These are phyloP conservation scores for Columba janthina DNA, from an alignment of 2,113 vertebrate species.

Conservation along the genomic window DNA sequence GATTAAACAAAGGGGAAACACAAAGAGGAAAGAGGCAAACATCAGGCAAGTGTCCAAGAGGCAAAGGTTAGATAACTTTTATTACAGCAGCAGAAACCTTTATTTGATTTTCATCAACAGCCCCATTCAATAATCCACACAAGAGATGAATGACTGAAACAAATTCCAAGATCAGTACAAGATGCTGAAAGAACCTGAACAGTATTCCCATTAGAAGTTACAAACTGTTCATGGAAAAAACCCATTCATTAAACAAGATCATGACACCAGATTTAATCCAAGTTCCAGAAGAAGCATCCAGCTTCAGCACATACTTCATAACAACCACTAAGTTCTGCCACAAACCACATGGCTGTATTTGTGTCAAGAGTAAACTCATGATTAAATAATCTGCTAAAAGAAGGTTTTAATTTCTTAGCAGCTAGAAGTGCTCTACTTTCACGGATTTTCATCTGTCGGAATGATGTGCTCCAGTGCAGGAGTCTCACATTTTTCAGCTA, in stretches of 20 bases:
- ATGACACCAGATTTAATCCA: not conserved
- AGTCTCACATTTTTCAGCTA: not conserved
- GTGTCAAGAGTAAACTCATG: not conserved
- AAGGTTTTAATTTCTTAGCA: not conserved
- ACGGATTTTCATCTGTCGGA: not conserved
- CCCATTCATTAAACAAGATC: not conserved
- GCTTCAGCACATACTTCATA: not conserved
- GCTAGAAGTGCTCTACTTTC: not conserved
- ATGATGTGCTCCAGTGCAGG: not conserved
- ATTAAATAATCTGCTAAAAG: not conserved
- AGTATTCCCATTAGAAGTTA: constrained; percentile 31
- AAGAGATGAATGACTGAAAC: constrained; percentile 28
- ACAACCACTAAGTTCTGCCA: not conserved
- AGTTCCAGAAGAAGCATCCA: constrained; percentile 13
- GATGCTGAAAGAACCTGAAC: not conserved
- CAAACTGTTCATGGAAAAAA: not conserved
- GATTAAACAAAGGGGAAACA: constrained; percentile 20
- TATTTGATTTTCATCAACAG: constrained; percentile 53
- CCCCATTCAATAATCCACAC: constrained; percentile 32
- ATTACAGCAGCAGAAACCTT: constrained; percentile 45
- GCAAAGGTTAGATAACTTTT: constrained; percentile 37
- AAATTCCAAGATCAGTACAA: constrained; percentile 29
- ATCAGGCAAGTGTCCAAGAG: constrained; percentile 46
- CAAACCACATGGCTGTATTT: not conserved
- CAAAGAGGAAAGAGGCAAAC: constrained; percentile 49